phyloP scores from a whole-genome alignment of 2,888 invertebrate species.

The Drosophila paracracens region DNA sequence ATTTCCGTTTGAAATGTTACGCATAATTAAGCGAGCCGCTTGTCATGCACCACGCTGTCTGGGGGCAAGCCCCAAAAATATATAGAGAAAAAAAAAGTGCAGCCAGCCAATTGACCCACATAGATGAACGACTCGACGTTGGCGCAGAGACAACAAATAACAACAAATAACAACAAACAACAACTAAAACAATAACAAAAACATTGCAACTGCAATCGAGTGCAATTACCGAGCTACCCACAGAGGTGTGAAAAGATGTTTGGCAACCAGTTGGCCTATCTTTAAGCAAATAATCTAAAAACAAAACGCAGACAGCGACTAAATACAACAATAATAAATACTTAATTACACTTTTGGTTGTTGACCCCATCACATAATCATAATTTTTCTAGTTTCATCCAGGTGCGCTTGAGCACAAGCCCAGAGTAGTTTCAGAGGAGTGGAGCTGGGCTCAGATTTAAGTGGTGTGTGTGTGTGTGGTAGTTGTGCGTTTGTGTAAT shows the following conservation, averaged over 20 bases:
- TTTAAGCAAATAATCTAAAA: conserved; percentile 2
- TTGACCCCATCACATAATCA: conserved; percentile 62
- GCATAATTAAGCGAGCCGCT: conserved; percentile 71
- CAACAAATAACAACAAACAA: not conserved
- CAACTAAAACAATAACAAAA: conserved; percentile 5
- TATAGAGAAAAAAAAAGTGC: conserved; percentile 5
- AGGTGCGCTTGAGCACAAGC: conserved; percentile 11
- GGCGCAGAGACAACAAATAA: conserved; percentile 28
- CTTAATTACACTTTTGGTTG: conserved; percentile 22
- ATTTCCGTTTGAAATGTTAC: conserved; percentile 66
- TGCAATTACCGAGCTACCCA: conserved; percentile 42
- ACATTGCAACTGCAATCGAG: conserved; percentile 34
- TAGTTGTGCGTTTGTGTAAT: conserved; percentile 14
- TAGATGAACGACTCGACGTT: conserved; percentile 22
- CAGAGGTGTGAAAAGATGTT: conserved; percentile 67
- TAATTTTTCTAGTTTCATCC: conserved; percentile 56
- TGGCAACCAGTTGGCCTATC: conserved; percentile 38
- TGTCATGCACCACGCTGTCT: conserved; percentile 62
- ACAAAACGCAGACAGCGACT: not conserved
- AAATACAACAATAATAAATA: not conserved
- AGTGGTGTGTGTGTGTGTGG: conserved; percentile 1
- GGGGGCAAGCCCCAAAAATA: conserved; percentile 60
- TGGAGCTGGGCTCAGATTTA: conserved; percentile 12
- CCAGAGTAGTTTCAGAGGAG: not conserved
- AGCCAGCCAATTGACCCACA: conserved; percentile 67